Base-by-base conservation (phyloP, 1,140 invertebrate genomes). In the Drosophila sproati region DNA sequence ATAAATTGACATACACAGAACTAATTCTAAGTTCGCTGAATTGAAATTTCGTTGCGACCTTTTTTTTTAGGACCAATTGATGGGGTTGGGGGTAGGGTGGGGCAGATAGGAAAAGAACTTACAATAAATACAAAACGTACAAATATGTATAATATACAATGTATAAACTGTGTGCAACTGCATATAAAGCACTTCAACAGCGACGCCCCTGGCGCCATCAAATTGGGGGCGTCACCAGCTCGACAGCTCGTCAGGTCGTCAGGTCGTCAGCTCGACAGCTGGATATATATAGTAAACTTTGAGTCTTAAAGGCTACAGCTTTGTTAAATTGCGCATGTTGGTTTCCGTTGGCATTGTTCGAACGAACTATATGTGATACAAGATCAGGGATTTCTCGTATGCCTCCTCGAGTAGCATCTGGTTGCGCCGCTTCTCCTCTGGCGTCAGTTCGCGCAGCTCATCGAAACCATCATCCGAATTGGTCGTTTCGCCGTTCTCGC, bases 71-170 rank as follows among this genome's bases (percentile, higher is more conserved):
- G 47, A 48, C 35, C 45, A 68, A 66, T 67, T 67, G 48, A 71
- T 45, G 55, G 50, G 41, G 41, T 12, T n/a, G 20, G 29, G 43
- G 41, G 66, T 5, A n/a, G 5, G 28, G 60, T n/a, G 29, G 51
- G 29, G 1, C 7, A 10, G 28, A 31, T 2, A 35, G n/a, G 8
- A 55, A 69, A 64, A 48, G 31, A 88, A 88, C 82, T 88, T 88
- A 87, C 82, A 77, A 87, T 87, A 88, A 77, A 80, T 87, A 87
- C 77, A 87, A 87, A 87, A 74, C 75, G 82, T 87, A 87, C 83
- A 87, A 87, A 87, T 87, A 79, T 88, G 69, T 88, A 80, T 80
- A 87, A 77, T 88, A 87, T 87, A 88, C 82, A 87, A 72, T 87
- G 71, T 87, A 87, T 87, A 88, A 82, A 87, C 20, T 82, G 68